Evolutionary conservation across 2,797 vertebrate species (phyloP), one percentile per base, ranked within the genome.

Genomic region (Mionectes olivaceus): DNA sequence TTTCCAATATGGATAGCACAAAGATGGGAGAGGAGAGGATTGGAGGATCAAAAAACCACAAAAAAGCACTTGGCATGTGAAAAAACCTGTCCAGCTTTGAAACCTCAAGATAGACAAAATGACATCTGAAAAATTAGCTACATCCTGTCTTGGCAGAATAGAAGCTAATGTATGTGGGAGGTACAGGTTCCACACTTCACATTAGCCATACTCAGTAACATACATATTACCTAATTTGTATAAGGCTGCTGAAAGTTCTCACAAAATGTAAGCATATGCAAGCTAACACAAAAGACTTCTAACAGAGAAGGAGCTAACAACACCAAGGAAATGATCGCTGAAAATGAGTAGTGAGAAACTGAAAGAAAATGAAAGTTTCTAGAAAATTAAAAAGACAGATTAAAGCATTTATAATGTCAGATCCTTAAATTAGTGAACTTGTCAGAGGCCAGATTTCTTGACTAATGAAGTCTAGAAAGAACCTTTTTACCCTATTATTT

Each of bases 401-500:
- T 17, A 60, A 90, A 69, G 22, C 1, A 75, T 57, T 87, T 91
- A 56, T 33, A 69, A 83, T 59, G 41, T 67, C 27, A 52, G 37
- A 67, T 70, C 7, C 32, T 84, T 74, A 74, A 64, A 78, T 25
- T 2, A 88, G 8, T 50, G 35, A 83, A 60, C 13, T 44, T 55
- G 63, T 6, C 10, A 90, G 52, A 60, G n/a, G 27, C 5, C 37
- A 33, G 4, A 44, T 71, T 81, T 81, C 83, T 41, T 49, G 52
- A 87, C 50, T 59, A 76, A 74, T 11, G 5, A 90, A 67, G 19
- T 52, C 22, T 33, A 78, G 43, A 69, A 71, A 47, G 17, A 65
- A 76, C 2, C 2, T 3, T 69, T 56, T 6, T 1, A 0, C 14
- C 4, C 14, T 35, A 6, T 47, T 33, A 84, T 25, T 73, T 77